A percentile compares a stretch with the other conserved stretches of the same genome.
Conservation (phyloP, 2,888 invertebrate species). For the Stenchaetothrips biformis region DNA sequence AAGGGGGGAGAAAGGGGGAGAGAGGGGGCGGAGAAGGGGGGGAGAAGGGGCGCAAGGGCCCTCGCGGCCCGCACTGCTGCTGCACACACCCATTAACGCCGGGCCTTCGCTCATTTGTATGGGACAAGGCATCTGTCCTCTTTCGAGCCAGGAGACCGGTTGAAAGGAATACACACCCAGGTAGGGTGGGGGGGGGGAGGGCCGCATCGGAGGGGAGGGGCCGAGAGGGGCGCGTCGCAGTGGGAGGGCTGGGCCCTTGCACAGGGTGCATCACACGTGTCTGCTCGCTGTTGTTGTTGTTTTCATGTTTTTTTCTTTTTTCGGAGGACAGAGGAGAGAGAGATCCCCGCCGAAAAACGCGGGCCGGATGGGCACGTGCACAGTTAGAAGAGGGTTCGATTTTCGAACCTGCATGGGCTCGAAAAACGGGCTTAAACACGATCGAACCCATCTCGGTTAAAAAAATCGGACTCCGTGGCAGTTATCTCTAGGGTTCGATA, state of each 20-base stretch:
- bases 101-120: slow-evolving; percentile 6
- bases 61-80: no score
- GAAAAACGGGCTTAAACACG: no score
- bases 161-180: background rate
- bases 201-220: background rate
- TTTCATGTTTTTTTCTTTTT: background rate
- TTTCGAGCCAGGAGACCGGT: background rate
- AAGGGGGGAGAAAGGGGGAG: background rate
- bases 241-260: no score
- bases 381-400: no score
- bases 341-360: no score
- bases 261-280: no score
- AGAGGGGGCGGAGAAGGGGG: background rate
- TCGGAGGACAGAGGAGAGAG: no score
- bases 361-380: no score
- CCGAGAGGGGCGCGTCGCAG: background rate
- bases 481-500: no score
- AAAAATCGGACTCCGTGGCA: no score
- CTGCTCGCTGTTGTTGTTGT: background rate
- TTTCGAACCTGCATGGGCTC: no score
- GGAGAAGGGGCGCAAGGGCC: background rate
- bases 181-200: background rate
- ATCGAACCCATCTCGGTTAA: no score
- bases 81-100: background rate
- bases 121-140: slow-evolving; percentile 2